Base-by-base conservation (phyloP, 1,140 invertebrate genomes). In the Saccostrea echinata region DNA sequence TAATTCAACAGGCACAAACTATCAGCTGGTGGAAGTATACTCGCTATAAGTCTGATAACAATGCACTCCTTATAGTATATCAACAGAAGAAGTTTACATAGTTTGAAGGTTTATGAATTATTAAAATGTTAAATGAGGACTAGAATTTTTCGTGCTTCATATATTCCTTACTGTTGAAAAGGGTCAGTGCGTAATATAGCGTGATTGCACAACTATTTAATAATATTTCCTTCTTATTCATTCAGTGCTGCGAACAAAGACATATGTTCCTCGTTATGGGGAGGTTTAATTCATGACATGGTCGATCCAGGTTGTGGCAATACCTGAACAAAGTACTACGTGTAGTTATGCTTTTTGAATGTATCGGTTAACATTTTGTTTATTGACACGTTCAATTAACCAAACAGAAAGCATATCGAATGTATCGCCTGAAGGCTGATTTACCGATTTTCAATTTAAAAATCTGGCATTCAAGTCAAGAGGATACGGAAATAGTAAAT, bases 391-490 rank as follows among this genome's bases (percentile, higher is more conserved):
- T 33, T 16, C 27, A 30, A 30, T 76, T 21, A 21, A 27, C 68
- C 30, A 76, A 30, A 76, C 30, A 30, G 30, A 33, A 30, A 27
- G 27, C 68, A 76, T 16, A 30, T 76, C 68, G 68, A 24, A 76
- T 76, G 68, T 76, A 16, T 76, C 11, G 30, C 68, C 68, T 27
- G 9, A 33, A 33, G 68, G 68, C 68, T 76, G 68, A 76, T 76
- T 16, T 76, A 76, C 68, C 68, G 68, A 76, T 76, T 76, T 76
- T 76, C 16, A 76, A 76, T 76, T 76, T 76, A 16, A 76, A 76
- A 76, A 33, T 27, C 27, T 76, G 68, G 68, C 68, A 27, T 30
- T 13, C 68, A 33, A 76, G 68, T 76, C 68, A 33, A 76, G 68
- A 33, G 68, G 24, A 30, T 76, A 33, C 68, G 68, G 68, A 76